Evolutionary conservation across 2,888 invertebrate species (phyloP), one percentile per base, ranked within the genome.

Genomic region (Lagria hirta): DNA sequence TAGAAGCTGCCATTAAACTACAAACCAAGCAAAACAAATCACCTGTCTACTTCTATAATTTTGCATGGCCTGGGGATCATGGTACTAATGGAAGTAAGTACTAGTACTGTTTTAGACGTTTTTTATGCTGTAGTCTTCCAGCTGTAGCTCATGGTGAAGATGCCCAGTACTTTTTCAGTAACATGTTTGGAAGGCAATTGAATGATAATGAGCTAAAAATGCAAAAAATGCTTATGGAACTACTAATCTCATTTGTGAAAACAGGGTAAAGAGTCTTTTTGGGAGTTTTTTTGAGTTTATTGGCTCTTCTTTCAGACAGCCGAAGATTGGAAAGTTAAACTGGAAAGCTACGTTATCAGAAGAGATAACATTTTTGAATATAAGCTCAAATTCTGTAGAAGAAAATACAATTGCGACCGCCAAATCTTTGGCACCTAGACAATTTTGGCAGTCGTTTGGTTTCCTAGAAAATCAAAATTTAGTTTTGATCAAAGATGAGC

Each of bases 11-110:
- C 10, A 75, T 81, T 0, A 74, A 75, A 49, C 52, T 78, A 22
- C 81, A 81, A 58, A 77, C 81, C 0, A 57, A 66, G 10, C 66
- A 65, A 28, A 75, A 75, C 3, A 69, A 73, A 6, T 75, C 76
- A 50, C 81, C 82, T 0, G 75, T 80, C 1, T 81, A 78, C 67
- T 70, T 78, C 38, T 82, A 81, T 60, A 72, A 77, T 12, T 76
- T 77, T 0, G 62, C 66, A n/a, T 55, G 58, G 43, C 29, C 29
- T 4, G 8, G 21, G 2, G 38, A 30, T 6, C 12, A 14, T 12
- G 24, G 13, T n/a, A 22, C 11, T 12, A 22, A 38, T 4, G 23
- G 27, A 17, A 38, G 44, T 38, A 26, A 35, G 35, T 29, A 13
- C n/a, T 6, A 20, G 12, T 3, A 23, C 21, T 14, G 5, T 1